Base-by-base conservation (phyloP, 1,140 invertebrate species). In the Paraescarpia echinospica region DNA sequence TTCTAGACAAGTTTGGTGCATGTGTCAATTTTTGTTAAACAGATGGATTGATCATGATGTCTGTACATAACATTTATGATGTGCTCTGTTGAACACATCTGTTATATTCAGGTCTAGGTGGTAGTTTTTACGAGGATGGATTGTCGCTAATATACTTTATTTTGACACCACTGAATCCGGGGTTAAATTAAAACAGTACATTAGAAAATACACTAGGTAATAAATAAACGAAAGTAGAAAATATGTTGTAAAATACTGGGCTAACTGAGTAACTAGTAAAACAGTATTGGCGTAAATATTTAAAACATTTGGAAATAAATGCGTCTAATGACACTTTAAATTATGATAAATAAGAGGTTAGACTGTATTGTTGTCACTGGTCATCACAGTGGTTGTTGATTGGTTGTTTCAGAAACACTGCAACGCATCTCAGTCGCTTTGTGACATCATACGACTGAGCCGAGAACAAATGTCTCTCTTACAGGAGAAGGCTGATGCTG, bases 371-470 rank as follows among this genome's bases (percentile, higher is more conserved):
- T 51, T 77, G 59, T 77, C 59, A 77, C 22, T 18, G 14, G 2
- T 51, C 18, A 18, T 51, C 48, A 51, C 59, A 27, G 12, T 77
- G 59, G 59, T 77, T 77, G 59, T 77, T 77, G 59, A 77, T 92
- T 12, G 91, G 41, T 93, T 91, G 92, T 94, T 93, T 33, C 92
- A 95, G 94, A 97, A 97, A 95, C 98, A 98, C 96, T 97, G 97
- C 94, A 98, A 98, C 96, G 97, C 97, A 95, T 97, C 98, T 94
- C 97, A 98, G 96, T 97, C 98, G 95, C 96, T 98, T 94, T 98
- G 97, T 97, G 98, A 98, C 97, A 97, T 98, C 95, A 97, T 98
- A 94, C 96, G 97, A 93, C 97, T 97, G 93, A 97, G 97, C 89
- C 96, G 98, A 94, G 97, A 98, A 93, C 95, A 96, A 90, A 94